Conservation (phyloP, 2,113 vertebrate species). For the Buteo buteo region DNA sequence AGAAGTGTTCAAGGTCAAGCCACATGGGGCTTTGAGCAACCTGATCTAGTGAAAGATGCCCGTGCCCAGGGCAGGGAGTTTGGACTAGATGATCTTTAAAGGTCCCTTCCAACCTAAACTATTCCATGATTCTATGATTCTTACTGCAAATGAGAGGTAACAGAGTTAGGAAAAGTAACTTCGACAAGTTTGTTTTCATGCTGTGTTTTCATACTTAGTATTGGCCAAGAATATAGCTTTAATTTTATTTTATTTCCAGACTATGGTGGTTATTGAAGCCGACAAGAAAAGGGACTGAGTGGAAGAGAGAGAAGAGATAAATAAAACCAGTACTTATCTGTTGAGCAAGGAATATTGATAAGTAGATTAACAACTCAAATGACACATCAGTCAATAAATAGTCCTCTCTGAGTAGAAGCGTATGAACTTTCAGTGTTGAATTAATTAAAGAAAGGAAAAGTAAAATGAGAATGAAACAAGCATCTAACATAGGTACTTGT, state of each 20-base stretch:
- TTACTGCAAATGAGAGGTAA: not conserved
- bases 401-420: not conserved
- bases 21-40: not conserved
- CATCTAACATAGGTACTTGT: not conserved
- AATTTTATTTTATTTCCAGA: not conserved
- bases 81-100: not conserved
- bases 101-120: not conserved
- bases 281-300: not conserved
- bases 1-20: not conserved
- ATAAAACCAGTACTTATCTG: not conserved
- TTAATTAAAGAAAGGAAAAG: not conserved
- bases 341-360: not conserved
- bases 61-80: not conserved
- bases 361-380: not conserved
- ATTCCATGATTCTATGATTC: not conserved
- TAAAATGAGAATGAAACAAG: not conserved
- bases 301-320: not conserved
- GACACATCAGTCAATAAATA: not conserved
- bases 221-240: not conserved
- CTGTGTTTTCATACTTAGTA: not conserved
- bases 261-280: not conserved
- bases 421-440: not conserved
- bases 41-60: not conserved
- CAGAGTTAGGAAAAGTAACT: not conserved
- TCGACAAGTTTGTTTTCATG: not conserved